Conservation (phyloP, 1,140 invertebrate genomes). For the Lordiphosa mommai region DNA sequence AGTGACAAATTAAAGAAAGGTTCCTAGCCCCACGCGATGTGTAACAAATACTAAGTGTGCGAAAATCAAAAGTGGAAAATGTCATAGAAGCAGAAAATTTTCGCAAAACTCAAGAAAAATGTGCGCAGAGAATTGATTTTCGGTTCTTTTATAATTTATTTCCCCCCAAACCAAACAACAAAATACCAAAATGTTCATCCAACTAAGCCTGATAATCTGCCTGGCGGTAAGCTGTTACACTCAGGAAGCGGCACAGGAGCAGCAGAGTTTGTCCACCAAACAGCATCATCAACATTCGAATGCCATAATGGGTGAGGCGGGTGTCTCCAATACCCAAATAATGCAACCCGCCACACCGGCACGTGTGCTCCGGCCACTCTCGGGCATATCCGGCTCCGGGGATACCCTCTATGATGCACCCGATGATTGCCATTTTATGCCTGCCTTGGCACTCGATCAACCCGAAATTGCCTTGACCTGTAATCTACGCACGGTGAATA, state of each 20-base stretch:
- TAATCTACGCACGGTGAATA: constrained; percentile 88
- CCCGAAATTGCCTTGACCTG: constrained; percentile 89
- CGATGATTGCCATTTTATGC: constrained; percentile 85
- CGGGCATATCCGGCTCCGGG: constrained; percentile 11
- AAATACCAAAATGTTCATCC: constrained; percentile 10
- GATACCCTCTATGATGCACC: constrained; percentile 86
- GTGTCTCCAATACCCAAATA: constrained; percentile 63
- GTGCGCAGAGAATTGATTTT: constrained; percentile 69
- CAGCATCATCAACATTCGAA: constrained; percentile 64
- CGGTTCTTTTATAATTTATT: constrained; percentile 37
- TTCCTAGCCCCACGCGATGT: constrained; percentile 40
- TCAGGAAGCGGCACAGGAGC: neutral
- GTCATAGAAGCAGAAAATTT: neutral
- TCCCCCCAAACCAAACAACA: constrained; percentile 17
- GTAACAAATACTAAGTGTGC: constrained; percentile 14
- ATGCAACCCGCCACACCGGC: constrained; percentile 49
- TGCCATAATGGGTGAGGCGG: constrained; percentile 74
- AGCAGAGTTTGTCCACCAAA: constrained; percentile 26
- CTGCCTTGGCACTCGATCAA: constrained; percentile 47
- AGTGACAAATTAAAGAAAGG: constrained; percentile 5
- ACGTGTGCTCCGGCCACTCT: constrained; percentile 44
- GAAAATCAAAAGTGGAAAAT: constrained; percentile 31
- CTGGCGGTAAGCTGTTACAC: neutral
- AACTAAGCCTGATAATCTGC: neutral
- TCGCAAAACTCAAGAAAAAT: constrained; percentile 9